Base-by-base conservation (phyloP, 1,140 invertebrate genomes). In the Pteromalus puparum region DNA sequence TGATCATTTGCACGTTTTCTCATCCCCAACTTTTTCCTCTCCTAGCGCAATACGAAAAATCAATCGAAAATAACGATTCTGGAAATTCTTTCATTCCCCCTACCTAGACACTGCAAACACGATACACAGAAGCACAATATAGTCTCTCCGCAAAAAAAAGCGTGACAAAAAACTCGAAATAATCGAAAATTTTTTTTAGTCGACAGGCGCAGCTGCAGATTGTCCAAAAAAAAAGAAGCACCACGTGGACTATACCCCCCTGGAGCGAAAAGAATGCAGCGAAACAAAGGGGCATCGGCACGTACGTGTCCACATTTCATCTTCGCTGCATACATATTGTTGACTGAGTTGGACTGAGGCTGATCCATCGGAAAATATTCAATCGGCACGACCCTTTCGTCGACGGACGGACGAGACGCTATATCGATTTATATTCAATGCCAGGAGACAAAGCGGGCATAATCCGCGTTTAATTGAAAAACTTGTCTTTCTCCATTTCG, bases 401-500 rank as follows among this genome's bases (percentile, higher is more conserved):
- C 38, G 21, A 26, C 34, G 15, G 28, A 38, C 53, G 21, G 67
- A 18, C 68, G 83, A 74, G 70, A 81, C 65, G 75, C 65, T 78
- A 79, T 88, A 90, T 91, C 89, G 90, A 90, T 90, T 87, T 91
- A 90, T 90, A 90, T 91, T 91, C 90, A 91, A 90, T 77, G 90
- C 89, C 87, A 87, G 53, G 87, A 89, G 88, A 90, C 90, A 91
- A 90, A 90, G 90, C 90, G 90, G 18, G 89, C 88, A 90, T 91
- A 91, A 91, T 91, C 90, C 90, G 87, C 85, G 86, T 91, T 91
- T 91, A 91, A 91, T 91, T 91, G 90, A 90, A 91, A 91, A 91
- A 91, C 90, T 91, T 91, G 53, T 61, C 53, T 61, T 61, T 61
- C 53, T 61, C 53, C 53, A 61, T 61, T 61, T 61, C 4, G 53